These are phyloP conservation scores for Corythornis vintsioides DNA, from an alignment of 2,113 vertebrate genomes.

Conservation along the genomic window DNA sequence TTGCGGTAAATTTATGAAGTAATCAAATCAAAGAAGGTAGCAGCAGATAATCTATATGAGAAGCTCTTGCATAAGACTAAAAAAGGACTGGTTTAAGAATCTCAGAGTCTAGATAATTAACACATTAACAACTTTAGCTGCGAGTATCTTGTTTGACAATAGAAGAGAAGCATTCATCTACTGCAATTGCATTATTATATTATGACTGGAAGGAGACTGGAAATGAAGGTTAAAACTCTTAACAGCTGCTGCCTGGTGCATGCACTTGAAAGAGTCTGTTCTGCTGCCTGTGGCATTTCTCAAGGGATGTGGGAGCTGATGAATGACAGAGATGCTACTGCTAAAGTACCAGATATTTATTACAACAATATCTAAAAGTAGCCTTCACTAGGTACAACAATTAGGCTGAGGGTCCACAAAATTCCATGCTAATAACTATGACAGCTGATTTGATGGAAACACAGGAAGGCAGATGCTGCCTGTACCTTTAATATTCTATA, in stretches of 20 bases:
- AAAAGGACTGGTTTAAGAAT: conserved; percentile 47
- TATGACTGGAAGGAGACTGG: conserved; percentile 49
- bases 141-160: background rate
- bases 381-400: conserved; percentile 15
- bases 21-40: conserved; percentile 55
- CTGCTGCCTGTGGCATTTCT: conserved; percentile 62
- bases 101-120: conserved; percentile 57
- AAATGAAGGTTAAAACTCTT: conserved; percentile 68
- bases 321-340: conserved; percentile 36
- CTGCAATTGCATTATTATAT: conserved; percentile 33
- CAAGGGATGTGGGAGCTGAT: conserved; percentile 56
- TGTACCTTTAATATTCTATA: conserved; percentile 2
- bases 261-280: conserved; percentile 62
- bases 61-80: conserved; percentile 28
- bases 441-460: background rate
- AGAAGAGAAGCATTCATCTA: conserved; percentile 39
- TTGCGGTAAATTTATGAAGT: conserved; percentile 65
- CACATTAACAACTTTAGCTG: conserved; percentile 41
- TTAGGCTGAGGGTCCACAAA: conserved; percentile 20
- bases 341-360: conserved; percentile 38
- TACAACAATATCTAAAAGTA: conserved; percentile 4
- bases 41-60: conserved; percentile 41
- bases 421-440: background rate
- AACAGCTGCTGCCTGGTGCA: conserved; percentile 68
- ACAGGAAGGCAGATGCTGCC: background rate